These are phyloP conservation scores for Cryptus viduatorius DNA, from an alignment of 2,888 invertebrate genomes.

Conservation along the genomic window DNA sequence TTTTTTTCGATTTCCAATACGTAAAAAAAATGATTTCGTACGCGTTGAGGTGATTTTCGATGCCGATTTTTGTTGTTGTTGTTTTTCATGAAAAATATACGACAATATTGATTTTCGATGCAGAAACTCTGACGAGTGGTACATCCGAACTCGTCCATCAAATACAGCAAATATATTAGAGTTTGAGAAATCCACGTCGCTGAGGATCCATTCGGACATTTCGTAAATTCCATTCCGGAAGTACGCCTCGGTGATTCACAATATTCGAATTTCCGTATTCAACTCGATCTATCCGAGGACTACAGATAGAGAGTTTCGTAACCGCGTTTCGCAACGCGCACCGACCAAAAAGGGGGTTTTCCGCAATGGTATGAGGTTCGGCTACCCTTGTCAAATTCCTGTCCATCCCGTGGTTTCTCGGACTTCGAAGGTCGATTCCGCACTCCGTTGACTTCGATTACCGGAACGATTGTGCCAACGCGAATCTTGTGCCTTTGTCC, in stretches of 20 bases:
- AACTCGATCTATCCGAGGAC: constrained; percentile 41
- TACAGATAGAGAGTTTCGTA: constrained; percentile 59
- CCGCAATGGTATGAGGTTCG: not conserved
- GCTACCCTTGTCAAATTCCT: constrained; percentile 62
- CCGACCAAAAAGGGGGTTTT: not conserved
- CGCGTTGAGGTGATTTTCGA: too few species aligned
- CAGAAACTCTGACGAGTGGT: not conserved
- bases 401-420: constrained; percentile 59
- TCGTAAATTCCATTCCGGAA: constrained; percentile 46
- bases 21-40: too few species aligned
- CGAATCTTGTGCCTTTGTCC: constrained; percentile 47
- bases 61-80: not conserved
- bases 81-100: not conserved
- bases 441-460: constrained; percentile 50
- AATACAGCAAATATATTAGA: not conserved
- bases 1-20: too few species aligned
- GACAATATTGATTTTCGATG: not conserved
- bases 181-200: not conserved
- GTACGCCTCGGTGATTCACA: constrained; percentile 44
- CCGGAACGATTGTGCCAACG: not conserved
- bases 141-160: not conserved
- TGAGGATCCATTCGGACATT: constrained; percentile 19
- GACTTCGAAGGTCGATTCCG: constrained; percentile 61
- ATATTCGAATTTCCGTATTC: constrained; percentile 62
- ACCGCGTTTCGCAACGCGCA: constrained; percentile 51